A percentile compares a stretch with the other conserved stretches of the same genome.
These are phyloP conservation scores for Rhopalosiphum nymphaeae DNA, from an alignment of 2,888 invertebrate species.

Conservation along the genomic window DNA sequence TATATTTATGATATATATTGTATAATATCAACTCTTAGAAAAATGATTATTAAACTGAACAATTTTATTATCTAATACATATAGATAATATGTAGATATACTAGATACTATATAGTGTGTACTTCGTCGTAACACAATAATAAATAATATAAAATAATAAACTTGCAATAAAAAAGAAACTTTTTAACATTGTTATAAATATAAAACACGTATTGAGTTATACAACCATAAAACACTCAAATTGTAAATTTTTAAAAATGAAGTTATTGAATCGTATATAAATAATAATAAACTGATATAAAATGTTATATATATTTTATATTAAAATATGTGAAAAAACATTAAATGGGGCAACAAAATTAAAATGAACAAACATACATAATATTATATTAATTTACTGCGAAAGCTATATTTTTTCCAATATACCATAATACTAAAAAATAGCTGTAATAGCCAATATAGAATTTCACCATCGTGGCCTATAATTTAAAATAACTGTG, in stretches of 20 bases:
- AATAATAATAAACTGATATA: neutral
- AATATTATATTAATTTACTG: neutral
- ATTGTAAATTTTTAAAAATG: neutral
- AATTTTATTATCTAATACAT: neutral
- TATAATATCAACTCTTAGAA: neutral
- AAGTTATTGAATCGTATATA: neutral
- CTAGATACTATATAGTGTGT: neutral
- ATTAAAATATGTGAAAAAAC: neutral
- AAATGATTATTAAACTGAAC: neutral
- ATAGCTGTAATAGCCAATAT: neutral
- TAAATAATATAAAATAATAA: neutral
- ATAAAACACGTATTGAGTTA: neutral
- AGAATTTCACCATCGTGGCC: neutral
- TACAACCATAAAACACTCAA: neutral
- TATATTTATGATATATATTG: neutral
- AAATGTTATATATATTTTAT: neutral
- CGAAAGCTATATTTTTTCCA: neutral
- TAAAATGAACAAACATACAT: neutral
- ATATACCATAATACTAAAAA: slow-evolving; percentile 17
- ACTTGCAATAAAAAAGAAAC: neutral
- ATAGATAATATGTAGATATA: too few relatives aligned
- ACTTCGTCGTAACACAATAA: neutral
- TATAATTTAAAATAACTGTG: slow-evolving; percentile 29
- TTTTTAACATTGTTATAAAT: too few relatives aligned
- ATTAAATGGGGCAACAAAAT: neutral